Conservation (phyloP, 37 sponge, comb jelly and placozoan species). For the Geodia barretti region DNA sequence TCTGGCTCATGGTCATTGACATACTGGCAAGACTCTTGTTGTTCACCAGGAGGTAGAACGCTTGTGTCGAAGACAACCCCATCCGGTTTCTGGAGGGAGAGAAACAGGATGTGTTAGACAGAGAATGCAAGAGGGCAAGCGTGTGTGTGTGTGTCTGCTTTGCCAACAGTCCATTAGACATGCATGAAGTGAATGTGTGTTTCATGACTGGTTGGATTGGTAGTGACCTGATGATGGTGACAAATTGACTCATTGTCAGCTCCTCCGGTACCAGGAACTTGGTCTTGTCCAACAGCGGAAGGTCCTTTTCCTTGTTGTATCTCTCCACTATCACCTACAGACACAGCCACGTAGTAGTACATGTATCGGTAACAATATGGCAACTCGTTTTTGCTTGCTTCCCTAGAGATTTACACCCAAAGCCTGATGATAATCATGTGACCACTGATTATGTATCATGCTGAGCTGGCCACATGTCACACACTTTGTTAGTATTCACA, state of each 20-base stretch:
- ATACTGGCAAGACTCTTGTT: slow-evolving; percentile 96
- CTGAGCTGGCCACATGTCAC: neutral
- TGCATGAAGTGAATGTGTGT: too few species aligned
- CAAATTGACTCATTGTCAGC: slow-evolving; percentile 93
- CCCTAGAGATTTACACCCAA: neutral
- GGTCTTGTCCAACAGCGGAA: slow-evolving; percentile 87
- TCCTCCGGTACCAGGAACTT: slow-evolving; percentile 98
- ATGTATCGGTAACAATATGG: neutral
- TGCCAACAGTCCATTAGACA: too few species aligned
- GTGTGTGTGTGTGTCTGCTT: neutral
- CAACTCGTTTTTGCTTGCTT: too few species aligned
- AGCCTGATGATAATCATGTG: neutral
- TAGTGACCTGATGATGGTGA: slow-evolving; percentile 87
- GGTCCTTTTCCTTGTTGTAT: slow-evolving; percentile 92
- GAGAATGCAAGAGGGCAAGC: neutral
- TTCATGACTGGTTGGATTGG: neutral
- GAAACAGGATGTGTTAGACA: neutral
- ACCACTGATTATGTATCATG: neutral
- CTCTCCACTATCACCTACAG: slow-evolving; percentile 95
- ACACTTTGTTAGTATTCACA: too few species aligned
- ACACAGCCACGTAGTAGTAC: neutral
- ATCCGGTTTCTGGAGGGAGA: slow-evolving; percentile 84
- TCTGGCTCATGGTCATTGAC: slow-evolving; percentile 89
- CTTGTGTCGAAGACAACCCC: slow-evolving; percentile 88
- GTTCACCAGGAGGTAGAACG: slow-evolving; percentile 97